Base-by-base conservation (phyloP, 1,140 invertebrate genomes). In the Tetramorium alpestre region DNA sequence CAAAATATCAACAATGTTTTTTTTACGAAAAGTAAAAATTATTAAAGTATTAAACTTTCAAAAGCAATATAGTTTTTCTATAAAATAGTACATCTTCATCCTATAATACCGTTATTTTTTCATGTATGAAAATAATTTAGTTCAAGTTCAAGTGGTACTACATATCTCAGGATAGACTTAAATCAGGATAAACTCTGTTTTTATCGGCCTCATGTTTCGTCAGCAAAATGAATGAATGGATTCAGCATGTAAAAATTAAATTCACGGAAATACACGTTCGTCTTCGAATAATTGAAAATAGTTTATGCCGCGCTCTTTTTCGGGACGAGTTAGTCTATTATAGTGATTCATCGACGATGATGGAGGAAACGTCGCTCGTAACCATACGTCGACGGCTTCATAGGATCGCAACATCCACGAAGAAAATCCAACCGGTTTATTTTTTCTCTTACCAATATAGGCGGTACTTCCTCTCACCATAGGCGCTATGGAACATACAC, bases 321-420 rank as follows among this genome's bases (percentile, higher is more conserved):
- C 49, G 56, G 22, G 41, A 64, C 84, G 33, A 65, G 41, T 41
- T 18, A 33, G 18, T 47, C 38, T 47, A 41, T 64, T 54, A 70
- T 60, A 28, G 47, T 87, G 85, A 88, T 82, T 88, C 85, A 87
- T 76, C 85, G 33, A 67, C 58, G 73, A 38, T 11, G 67, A 2
- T 65, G 41, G 54, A 62, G 75, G 78, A 78, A 80, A 65, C 65
- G 28, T 4, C 70, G 58, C n/a, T 51, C 58, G 49, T 49, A 54
- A 69, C 75, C 33, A 51, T 62, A 60, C 58, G 69, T 58, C 82
- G 64, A 41, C 25, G 25, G 47, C 10, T 80, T 76, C 49, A 13
- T 18, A 51, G 38, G 58, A 78, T 75, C 25, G 69, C 22, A 47
- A 75, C 25, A 13, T 47, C 38, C 38, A 44, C 25, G n/a, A 60